Percentiles rank a stretch among this genome's conserved stretches.
Conservation (phyloP, 1,140 invertebrate genomes). For the Alviniconcha marisindica region DNA sequence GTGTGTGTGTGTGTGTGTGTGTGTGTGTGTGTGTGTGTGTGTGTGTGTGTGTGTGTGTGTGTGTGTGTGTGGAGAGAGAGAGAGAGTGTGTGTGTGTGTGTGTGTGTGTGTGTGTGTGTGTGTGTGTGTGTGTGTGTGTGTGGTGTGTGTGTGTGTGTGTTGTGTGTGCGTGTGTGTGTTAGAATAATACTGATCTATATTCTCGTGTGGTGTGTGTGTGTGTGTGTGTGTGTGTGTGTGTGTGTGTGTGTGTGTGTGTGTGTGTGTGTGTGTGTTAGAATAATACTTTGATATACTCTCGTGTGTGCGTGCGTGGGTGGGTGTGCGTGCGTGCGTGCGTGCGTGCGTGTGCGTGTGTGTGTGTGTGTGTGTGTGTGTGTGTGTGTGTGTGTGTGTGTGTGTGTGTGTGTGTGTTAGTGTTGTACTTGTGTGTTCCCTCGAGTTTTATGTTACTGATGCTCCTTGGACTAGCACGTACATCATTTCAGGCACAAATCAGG, state of each 20-base stretch:
- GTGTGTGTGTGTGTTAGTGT: not conserved
- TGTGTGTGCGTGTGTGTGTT: not conserved
- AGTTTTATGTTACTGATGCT: not conserved
- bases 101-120: not conserved
- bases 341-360: not conserved
- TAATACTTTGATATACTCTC: too few species aligned
- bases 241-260: slow-evolving; percentile 4
- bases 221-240: slow-evolving; percentile 4
- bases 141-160: slow-evolving; percentile 1
- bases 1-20: not conserved
- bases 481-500: too few species aligned
- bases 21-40: not conserved
- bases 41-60: not conserved
- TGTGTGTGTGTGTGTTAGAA: not conserved
- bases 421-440: not conserved
- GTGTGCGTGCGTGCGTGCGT: not conserved
- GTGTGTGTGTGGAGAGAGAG: not conserved
- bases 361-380: not conserved
- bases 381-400: not conserved
- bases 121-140: not conserved
- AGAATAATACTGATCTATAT: too few species aligned
- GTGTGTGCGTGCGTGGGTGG: not conserved
- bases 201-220: not conserved
- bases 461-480: not conserved
- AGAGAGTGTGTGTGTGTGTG: not conserved